phyloP scores from a whole-genome alignment of 2,888 invertebrate genomes.

The Torymus tubicola region DNA sequence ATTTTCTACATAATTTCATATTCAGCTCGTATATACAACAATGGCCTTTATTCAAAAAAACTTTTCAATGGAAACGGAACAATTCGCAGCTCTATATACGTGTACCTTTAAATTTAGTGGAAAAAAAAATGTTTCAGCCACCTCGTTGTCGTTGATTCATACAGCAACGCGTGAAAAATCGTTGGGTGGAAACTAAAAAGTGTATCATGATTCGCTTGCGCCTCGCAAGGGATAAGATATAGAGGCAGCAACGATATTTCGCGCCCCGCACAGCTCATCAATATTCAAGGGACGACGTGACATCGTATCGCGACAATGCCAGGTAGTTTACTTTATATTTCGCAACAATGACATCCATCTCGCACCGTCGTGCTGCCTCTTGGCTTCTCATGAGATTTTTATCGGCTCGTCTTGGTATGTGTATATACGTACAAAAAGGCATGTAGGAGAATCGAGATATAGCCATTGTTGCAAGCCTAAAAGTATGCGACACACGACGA shows the following conservation, averaged over 20 bases:
- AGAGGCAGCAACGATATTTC: conserved; percentile 50
- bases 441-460: too few species aligned
- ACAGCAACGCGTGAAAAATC: not conserved
- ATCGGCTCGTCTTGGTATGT: conserved; percentile 56
- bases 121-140: not conserved
- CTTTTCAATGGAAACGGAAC: too few species aligned
- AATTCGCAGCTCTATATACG: too few species aligned
- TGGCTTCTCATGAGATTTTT: conserved; percentile 63
- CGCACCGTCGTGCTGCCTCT: not conserved
- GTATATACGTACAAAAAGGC: too few species aligned
- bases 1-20: too few species aligned
- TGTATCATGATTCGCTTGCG: not conserved
- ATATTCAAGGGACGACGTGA: conserved; percentile 65
- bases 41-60: too few species aligned
- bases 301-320: conserved; percentile 65
- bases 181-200: not conserved
- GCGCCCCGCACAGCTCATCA: conserved; percentile 60
- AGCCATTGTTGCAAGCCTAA: too few species aligned
- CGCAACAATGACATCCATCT: conserved; percentile 65
- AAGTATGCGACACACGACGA: too few species aligned
- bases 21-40: too few species aligned
- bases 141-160: too few species aligned
- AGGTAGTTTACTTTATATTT: conserved; percentile 70
- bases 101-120: too few species aligned
- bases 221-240: not conserved